phyloP scores from a whole-genome alignment of 2,797 vertebrate species.

The Philypnodon macrostomus region DNA sequence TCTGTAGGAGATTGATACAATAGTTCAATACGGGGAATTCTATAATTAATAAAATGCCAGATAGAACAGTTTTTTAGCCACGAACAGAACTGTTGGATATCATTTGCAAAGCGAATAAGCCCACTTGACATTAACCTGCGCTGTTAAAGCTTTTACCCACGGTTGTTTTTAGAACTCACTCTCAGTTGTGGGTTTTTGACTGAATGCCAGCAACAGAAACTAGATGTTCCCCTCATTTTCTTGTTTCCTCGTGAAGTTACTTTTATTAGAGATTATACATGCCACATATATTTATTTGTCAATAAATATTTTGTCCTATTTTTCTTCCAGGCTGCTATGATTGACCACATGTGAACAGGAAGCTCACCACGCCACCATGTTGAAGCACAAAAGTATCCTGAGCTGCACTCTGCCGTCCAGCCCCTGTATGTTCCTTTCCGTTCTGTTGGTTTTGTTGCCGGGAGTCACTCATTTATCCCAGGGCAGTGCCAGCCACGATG shows the following conservation, averaged over 20 bases:
- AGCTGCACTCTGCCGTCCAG: slow-evolving; percentile 39
- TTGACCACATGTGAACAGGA: slow-evolving; percentile 39
- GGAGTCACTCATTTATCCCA: slow-evolving; percentile 66
- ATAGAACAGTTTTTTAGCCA: slow-evolving; percentile 47
- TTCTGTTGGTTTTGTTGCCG: slow-evolving; percentile 70
- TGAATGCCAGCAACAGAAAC: too few species aligned
- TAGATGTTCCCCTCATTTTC: too few species aligned
- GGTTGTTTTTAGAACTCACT: slow-evolving; percentile 18
- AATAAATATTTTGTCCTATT: slow-evolving; percentile 17
- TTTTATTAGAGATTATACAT: too few species aligned
- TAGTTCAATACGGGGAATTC: slow-evolving; percentile 63
- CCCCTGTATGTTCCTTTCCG: slow-evolving; percentile 49
- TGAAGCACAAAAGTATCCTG: slow-evolving; percentile 38
- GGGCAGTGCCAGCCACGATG: slow-evolving; percentile 52
- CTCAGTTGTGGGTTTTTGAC: too few species aligned
- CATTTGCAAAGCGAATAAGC: slow-evolving; percentile 47
- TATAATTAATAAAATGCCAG: slow-evolving; percentile 54
- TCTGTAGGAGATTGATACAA: slow-evolving; percentile 55
- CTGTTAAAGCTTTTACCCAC: slow-evolving; percentile 15
- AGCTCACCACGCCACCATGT: slow-evolving; percentile 52
- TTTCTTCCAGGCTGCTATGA: slow-evolving; percentile 25
- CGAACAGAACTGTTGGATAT: slow-evolving; percentile 33
- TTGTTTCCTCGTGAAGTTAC: too few species aligned
- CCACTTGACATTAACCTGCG: slow-evolving; percentile 16
- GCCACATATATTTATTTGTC: neutral